A percentile compares a stretch with the other conserved stretches of the same genome.
Conservation (phyloP, 2,113 vertebrate genomes). For the Actenoides lindsayi region DNA sequence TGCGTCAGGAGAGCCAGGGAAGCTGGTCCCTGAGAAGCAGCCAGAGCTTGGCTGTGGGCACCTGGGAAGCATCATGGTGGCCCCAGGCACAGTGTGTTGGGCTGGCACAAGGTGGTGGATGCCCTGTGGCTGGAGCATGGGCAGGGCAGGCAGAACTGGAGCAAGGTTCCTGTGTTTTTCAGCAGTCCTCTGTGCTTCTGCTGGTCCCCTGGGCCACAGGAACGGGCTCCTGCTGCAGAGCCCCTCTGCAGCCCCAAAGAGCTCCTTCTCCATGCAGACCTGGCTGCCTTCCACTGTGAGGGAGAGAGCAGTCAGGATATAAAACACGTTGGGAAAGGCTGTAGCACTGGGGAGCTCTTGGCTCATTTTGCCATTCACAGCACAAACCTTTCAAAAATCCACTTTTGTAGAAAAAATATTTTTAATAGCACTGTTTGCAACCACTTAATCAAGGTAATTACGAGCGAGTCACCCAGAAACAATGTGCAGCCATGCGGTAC, state of each 20-base stretch:
- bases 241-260: neutral
- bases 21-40: neutral
- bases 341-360: neutral
- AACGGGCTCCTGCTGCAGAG: neutral
- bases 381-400: constrained; percentile 55
- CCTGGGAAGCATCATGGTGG: neutral
- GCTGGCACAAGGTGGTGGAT: neutral
- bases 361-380: constrained; percentile 21
- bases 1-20: neutral
- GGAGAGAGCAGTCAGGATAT: neutral
- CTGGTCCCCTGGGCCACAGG: rapidly evolving
- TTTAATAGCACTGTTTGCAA: constrained; percentile 64
- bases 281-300: neutral
- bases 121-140: rapidly evolving
- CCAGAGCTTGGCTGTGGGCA: neutral
- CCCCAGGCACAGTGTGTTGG: neutral
- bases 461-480: constrained; percentile 71
- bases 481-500: constrained; percentile 45
- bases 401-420: constrained; percentile 29
- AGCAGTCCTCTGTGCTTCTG: neutral
- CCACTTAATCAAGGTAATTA: constrained; percentile 74
- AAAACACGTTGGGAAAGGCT: neutral
- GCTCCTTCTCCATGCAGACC: neutral
- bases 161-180: neutral
- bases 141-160: neutral